Base-by-base conservation (phyloP, 2,113 vertebrate genomes). In the Crypturellus undulatus region DNA sequence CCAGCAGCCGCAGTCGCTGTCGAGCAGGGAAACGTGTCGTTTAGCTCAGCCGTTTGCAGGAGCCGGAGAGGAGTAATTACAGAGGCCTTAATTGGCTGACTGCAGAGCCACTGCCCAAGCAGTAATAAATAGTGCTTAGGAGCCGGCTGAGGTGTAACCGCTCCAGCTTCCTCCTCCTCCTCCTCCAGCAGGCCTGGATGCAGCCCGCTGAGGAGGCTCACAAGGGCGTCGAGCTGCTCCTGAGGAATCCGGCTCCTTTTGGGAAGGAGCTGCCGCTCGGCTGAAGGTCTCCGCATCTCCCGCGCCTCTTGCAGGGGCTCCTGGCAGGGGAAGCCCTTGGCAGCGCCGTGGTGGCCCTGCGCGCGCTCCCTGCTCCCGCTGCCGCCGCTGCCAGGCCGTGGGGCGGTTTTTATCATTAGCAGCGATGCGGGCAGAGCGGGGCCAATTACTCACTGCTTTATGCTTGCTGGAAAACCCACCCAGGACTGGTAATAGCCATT, bases 401-500 rank as follows among this genome's bases (percentile, higher is more conserved):
- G 49, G 63, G 2, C 1, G 47, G 2, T 69, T 92, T 91, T 89
- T 95, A 93, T 84, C 96, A 93, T 94, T 89, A 90, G 83, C 91
- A 70, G 78, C 34, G 86, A 92, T 91, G 91, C 89, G 84, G 94
- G 82, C 85, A 88, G 92, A 92, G 87, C 1, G 2, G 51, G 87
- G 90, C 93, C 97, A 95, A 95, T 96, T 95, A 96, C 87, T 97
- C 94, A 96, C 84, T 88, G 90, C 94, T 96, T 96, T 95, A 91
- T 95, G 92, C 91, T 92, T 72, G 94, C 96, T 95, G 76, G 91
- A 94, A 96, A 94, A 95, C 94, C 90, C 96, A 96, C 91, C 91
- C 93, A 93, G 93, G 95, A 94, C 92, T 93, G 95, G 95, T 93
- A 95, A 96, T 92, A 96, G 95, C 96, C 92, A 97, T 96, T 96